Evolutionary conservation across 1,140 invertebrate genomes (phyloP), one percentile per base, ranked within the genome.

Genomic region (Parasteatoda tepidariorum): DNA sequence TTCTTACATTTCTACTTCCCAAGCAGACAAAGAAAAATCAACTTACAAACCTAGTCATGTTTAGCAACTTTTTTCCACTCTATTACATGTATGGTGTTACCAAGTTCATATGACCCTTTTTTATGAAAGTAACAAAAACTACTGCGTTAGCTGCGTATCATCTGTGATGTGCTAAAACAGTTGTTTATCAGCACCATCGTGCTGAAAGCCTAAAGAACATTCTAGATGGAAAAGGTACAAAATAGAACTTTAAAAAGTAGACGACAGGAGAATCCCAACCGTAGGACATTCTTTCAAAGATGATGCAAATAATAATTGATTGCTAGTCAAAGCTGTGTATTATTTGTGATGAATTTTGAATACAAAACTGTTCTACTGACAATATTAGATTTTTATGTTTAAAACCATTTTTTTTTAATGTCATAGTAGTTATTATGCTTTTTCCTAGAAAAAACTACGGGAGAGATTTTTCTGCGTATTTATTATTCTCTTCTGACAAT

Each of bases 31-130:
- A 57, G 26, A 26, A 71, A 33, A 22, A 24, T 13, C 28, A n/a
- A n/a, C n/a, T n/a, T n/a, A n/a, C n/a, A 34, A 30, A 33, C 33
- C 38, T 75, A 75, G 73, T 48, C 55, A 75, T 75, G 7, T n/a
- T 30, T 75, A 75, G 73, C n/a, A 59, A 24, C 57, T 33, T 75
- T 48, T 62, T 38, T 24, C 62, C 74, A 76, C 38, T 64, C 34
- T 66, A 18, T 55, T 31, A 13, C 24, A 57, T 57, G 48, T 54
- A 54, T 48, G 41, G 33, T 75, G 57, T 79, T 64, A n/a, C 68
- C 3, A 68, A 68, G 66, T 79, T 68, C 64, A 79, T 79, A 64
- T 24, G 41, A 59, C 73, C 73, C 76, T 79, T 64, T 79, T 79
- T 79, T 79, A 68, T 66, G 59, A 30, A 26, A 67, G 18, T 13